Base-by-base conservation (phyloP, 1,140 invertebrate species). In the Lordiphosa stackelbergi region DNA sequence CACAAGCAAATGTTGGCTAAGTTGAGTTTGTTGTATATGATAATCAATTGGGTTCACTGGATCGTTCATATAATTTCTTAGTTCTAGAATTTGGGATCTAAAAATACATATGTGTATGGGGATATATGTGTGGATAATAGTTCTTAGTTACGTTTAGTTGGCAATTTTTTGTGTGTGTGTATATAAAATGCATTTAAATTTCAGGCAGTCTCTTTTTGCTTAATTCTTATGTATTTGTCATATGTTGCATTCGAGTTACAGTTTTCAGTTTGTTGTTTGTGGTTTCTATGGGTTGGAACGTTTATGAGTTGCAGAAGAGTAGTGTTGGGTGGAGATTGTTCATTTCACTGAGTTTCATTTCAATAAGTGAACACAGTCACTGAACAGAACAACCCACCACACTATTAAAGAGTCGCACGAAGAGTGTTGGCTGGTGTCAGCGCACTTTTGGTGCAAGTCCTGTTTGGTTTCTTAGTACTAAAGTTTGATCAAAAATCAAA, bases 151-250 rank as follows among this genome's bases (percentile, higher is more conserved):
- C n/a, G 10, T 34, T 28, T 53, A 51, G 71, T 79, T 75, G 74
- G 62, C 71, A 70, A 58, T 70, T 63, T 64, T 12, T 37, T 35
- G 2, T 19, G 19, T 51, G 38, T 53, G 19, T 62, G n/a, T 58
- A 22, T 68, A 38, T 73, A 77, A 83, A 83, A 83, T 77, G 78
- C 78, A 55, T 70, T 38, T 70, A 43, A 54, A 55, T 70, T 38
- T 70, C 46, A 54, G 54, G 77, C 77, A 83, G 77, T 83, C 77
- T 69, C 56, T 69, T 55, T 74, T 74, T 43, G 47, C 64, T 75
- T 75, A 75, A 71, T 47, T 62, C 46, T 56, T 35, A 71, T 68
- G 72, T 81, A 81, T 81, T 81, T 81, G 77, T 81, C 77, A 73
- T 74, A 68, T 65, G 72, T 77, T 83, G 46, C 73, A 69, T 83